These are phyloP conservation scores for Pseudocheirus occidentalis DNA, from an alignment of 2,797 vertebrate species.

Conservation along the genomic window DNA sequence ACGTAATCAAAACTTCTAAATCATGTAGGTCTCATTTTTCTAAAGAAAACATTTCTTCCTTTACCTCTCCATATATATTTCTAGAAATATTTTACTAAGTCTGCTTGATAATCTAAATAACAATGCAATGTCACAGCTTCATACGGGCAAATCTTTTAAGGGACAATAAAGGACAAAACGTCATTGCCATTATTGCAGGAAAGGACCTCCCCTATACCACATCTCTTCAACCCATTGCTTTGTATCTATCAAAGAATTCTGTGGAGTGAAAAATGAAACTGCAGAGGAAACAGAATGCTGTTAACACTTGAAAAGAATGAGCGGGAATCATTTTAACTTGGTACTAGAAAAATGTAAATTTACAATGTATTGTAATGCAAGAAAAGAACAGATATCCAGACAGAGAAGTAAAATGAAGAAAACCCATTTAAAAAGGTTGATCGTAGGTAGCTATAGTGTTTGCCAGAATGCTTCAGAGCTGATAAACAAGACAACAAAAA, in stretches of 20 bases:
- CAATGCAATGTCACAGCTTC: slow-evolving; percentile 27
- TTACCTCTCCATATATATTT: not conserved
- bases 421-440: slow-evolving; percentile 11
- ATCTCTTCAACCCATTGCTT: slow-evolving; percentile 3
- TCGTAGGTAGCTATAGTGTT: not conserved
- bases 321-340: slow-evolving; percentile 31
- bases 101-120: slow-evolving; percentile 23
- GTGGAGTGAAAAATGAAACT: slow-evolving; percentile 27
- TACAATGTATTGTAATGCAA: slow-evolving; percentile 40
- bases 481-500: slow-evolving; percentile 30
- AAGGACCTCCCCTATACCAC: slow-evolving; percentile 11
- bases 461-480: not conserved
- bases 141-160: slow-evolving; percentile 1
- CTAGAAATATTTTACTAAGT: not conserved
- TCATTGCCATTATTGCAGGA: not conserved
- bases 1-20: not conserved
- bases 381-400: not conserved
- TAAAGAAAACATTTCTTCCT: not conserved
- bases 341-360: slow-evolving; percentile 39
- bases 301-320: slow-evolving; percentile 35
- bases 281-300: slow-evolving; percentile 8
- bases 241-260: slow-evolving; percentile 12
- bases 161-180: slow-evolving; percentile 13
- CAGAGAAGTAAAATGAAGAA: slow-evolving; percentile 16
- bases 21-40: too few species aligned